Evolutionary conservation across 2,113 vertebrate genomes (phyloP).

Genomic region (Xenopus laevis): DNA sequence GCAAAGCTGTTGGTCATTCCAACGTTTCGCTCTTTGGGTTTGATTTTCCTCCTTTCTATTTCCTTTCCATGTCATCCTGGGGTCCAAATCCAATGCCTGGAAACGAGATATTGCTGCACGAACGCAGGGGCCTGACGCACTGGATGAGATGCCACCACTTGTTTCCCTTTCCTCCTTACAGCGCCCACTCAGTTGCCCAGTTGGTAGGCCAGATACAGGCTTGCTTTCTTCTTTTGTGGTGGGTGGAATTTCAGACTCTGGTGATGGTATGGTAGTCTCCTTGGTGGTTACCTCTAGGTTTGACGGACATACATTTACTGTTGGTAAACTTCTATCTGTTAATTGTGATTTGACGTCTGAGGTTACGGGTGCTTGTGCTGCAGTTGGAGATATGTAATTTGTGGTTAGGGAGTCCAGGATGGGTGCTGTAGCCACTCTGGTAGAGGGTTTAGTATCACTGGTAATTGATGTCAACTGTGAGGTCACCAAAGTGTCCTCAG

Average conservation of each 20-base stretch:
- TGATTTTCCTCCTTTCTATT: constrained; percentile 4
- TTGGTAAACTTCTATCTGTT: background rate
- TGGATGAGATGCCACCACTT: background rate
- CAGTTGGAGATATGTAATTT: background rate
- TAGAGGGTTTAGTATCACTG: background rate
- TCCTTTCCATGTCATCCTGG: constrained; percentile 25
- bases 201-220: background rate
- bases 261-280: background rate
- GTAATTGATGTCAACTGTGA: background rate
- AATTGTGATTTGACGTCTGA: background rate
- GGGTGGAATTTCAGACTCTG: background rate
- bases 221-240: background rate
- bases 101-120: constrained; percentile 7
- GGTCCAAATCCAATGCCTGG: constrained; percentile 13
- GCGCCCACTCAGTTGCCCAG: background rate
- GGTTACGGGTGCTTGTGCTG: background rate
- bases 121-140: background rate
- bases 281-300: background rate
- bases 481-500: constrained; percentile 41
- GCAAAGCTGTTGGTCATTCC: background rate
- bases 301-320: background rate
- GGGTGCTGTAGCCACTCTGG: background rate
- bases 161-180: background rate
- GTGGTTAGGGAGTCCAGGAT: background rate
- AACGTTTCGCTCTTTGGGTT: background rate